These are phyloP conservation scores for Heliconius melpomene DNA, from an alignment of 1,140 invertebrate species.

Conservation along the genomic window DNA sequence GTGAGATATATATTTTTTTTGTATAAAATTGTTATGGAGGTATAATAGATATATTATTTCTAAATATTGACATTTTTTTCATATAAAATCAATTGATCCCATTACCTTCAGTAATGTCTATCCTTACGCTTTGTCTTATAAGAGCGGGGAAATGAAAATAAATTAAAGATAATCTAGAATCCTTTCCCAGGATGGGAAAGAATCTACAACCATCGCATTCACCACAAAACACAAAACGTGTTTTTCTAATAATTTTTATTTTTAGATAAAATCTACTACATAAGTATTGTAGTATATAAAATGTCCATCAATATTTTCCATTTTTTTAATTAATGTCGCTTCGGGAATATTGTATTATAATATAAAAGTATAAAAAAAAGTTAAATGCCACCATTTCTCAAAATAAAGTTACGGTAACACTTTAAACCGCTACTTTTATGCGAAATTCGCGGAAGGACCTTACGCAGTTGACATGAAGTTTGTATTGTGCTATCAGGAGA, in stretches of 20 bases:
- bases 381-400: conserved; percentile 32
- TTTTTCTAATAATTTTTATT: neutral
- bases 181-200: too few species aligned
- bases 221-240: neutral
- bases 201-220: neutral
- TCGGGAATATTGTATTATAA: neutral
- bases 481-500: conserved; percentile 12
- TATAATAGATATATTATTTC: too few species aligned
- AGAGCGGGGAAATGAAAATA: too few species aligned
- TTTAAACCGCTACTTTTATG: conserved; percentile 40
- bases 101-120: too few species aligned
- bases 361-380: conserved; percentile 17
- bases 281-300: neutral
- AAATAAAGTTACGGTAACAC: conserved; percentile 36
- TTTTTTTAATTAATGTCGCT: neutral
- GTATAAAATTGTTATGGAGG: too few species aligned
- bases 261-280: neutral
- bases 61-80: too few species aligned
- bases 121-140: too few species aligned
- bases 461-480: conserved; percentile 33
- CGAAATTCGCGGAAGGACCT: conserved; percentile 29
- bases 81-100: too few species aligned
- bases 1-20: too few species aligned
- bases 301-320: neutral
- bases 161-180: too few species aligned